Base-by-base conservation (phyloP, 2,888 invertebrate species). In the Melanchra persicariae region DNA sequence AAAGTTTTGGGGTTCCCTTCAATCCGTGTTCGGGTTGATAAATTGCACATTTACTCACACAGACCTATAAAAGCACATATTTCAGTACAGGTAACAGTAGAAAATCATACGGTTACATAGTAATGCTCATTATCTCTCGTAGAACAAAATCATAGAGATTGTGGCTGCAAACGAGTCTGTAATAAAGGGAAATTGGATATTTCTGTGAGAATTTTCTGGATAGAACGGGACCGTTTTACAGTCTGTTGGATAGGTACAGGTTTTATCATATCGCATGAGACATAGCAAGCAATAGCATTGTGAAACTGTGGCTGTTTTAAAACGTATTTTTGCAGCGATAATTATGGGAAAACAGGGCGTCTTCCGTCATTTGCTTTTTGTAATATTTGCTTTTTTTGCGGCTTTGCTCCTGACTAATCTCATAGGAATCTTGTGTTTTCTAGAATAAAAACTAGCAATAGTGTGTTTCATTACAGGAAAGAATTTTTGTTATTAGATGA, bases 1-100 rank as follows among this genome's bases (percentile, higher is more conserved):
- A 67, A 84, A 76, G 52, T 74, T 79, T 71, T 63, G 70, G 67
- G 74, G 59, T 71, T 70, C 63, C 40, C 73, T 71, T 72, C 54
- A 43, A 70, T 40, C 67, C 67, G 71, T 61, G 76, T 70, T 67
- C 59, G 51, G 70, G 54, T 60, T 77, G 54, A 68, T 66, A 71
- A 81, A 74, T 74, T 52, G 43, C 40, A 54, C 22, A 79, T 70
- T 81, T 45, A 62, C 57, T 77, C 49, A 58, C 45, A 43, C 52
- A 73, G 24, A 34, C 10, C 30, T 10, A 45, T 30, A 12, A 26
- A 26, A 30, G 17, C 40, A 67, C 19, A 47, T 43, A 43, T 79
- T 55, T 34, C 22, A 22, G 59, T 58, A 19, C 45, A 22, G 63
- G 30, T 52, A 52, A 58, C 45, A 73, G 24, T 61, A 57, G n/a